A percentile compares a stretch with the other conserved stretches of the same genome.
Conservation (phyloP, 1,140 invertebrate species). For the Heliconius himera region DNA sequence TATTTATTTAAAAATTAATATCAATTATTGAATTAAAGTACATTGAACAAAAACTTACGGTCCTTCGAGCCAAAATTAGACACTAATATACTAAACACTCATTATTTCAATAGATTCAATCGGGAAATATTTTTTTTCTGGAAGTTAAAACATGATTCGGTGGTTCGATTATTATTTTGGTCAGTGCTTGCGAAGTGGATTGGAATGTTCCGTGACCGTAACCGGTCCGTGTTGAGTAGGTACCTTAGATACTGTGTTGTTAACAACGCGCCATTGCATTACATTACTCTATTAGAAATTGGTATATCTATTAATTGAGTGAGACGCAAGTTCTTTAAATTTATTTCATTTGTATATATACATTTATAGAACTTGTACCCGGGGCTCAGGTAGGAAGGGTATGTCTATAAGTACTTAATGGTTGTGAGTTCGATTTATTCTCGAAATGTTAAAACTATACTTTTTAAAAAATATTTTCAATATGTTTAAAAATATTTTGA, state of each 20-base stretch:
- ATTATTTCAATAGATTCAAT: neutral
- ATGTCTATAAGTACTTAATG: no score
- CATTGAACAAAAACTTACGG: neutral
- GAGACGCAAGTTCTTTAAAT: no score
- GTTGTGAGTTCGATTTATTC: no score
- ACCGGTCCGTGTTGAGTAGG: constrained; percentile 10
- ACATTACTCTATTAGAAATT: no score
- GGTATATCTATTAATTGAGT: no score
- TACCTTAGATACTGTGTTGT: neutral
- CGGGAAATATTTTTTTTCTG: neutral
- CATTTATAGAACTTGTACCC: no score
- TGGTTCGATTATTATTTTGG: constrained; percentile 8
- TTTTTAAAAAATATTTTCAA: no score
- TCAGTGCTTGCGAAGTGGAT: neutral
- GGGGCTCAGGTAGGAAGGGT: no score
- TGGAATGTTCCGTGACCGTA: constrained; percentile 20
- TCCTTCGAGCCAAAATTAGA: neutral
- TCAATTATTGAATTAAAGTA: neutral
- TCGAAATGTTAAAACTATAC: no score
- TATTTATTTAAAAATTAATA: neutral
- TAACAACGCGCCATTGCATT: neutral
- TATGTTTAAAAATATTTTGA: no score
- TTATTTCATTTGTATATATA: no score
- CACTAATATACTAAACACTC: no score
- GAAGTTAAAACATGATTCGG: neutral